Conservation (phyloP, 92 coral and sea anemone species). For the Virgularia gustaviana region DNA sequence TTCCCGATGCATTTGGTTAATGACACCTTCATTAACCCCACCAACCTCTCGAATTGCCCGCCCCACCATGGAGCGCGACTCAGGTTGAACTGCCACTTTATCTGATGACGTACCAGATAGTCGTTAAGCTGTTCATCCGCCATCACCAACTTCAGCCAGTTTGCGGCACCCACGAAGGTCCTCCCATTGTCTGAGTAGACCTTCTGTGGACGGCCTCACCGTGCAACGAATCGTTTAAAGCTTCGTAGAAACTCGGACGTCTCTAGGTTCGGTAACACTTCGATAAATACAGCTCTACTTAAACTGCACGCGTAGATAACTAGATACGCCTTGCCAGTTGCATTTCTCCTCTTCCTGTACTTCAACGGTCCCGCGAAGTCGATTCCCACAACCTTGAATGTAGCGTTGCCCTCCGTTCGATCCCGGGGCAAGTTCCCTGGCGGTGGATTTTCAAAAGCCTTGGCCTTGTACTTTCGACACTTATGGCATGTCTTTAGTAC, state of each 20-base stretch:
- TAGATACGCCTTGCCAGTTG: constrained; percentile 8
- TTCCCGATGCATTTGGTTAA: constrained; percentile 16
- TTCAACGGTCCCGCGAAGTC: constrained; percentile 41
- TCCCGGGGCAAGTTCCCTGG: constrained; percentile 17
- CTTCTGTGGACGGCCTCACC: constrained; percentile 2
- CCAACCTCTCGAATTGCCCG: constrained; percentile 4
- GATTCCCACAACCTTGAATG: constrained; percentile 22
- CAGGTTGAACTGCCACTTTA: constrained; percentile 3
- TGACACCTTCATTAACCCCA: constrained; percentile 10
- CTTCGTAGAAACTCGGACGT: constrained; percentile 10
- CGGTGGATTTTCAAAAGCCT: constrained; percentile 32
- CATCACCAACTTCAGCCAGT: constrained; percentile 7
- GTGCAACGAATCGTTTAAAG: constrained; percentile 8
- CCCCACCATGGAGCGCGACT: constrained; percentile 32
- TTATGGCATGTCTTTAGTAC: constrained; percentile 27
- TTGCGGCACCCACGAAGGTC: constrained; percentile 14
- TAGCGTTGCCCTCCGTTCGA: constrained; percentile 22
- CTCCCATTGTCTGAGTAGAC: constrained; percentile 17
- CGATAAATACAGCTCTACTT: constrained; percentile 7
- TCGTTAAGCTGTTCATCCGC: constrained; percentile 1
- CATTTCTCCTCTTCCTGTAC: neutral
- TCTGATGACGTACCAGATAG: neutral
- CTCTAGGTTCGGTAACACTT: neutral
- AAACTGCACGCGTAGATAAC: constrained; percentile 24
- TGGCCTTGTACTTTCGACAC: constrained; percentile 21